Evolutionary conservation across 2,113 vertebrate genomes (phyloP).

Genomic region (Anoura caudifer): DNA sequence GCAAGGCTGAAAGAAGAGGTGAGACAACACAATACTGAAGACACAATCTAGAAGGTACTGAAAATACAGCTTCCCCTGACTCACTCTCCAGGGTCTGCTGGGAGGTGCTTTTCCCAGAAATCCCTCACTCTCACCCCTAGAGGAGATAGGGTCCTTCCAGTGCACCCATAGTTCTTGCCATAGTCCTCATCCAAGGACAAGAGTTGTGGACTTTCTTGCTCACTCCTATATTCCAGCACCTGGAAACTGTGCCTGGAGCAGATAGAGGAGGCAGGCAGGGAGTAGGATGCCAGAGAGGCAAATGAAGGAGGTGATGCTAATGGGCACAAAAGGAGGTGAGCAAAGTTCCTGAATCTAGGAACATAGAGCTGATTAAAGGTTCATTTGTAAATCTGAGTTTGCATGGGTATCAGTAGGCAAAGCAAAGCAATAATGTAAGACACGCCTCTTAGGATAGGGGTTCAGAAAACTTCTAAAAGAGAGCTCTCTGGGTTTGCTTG

Average conservation of each 20-base stretch:
- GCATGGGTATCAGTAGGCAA: background rate
- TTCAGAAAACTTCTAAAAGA: background rate
- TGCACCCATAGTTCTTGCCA: background rate
- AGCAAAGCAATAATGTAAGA: background rate
- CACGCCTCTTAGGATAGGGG: background rate
- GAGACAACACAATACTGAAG: background rate
- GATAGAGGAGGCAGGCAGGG: no score
- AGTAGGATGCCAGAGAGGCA: background rate
- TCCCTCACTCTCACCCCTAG: background rate
- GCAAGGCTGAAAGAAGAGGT: background rate
- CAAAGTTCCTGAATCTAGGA: background rate
- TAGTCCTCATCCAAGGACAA: background rate
- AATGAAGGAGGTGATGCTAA: background rate
- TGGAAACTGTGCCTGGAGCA: background rate
- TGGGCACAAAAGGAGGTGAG: no score
- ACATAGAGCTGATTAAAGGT: accelerated
- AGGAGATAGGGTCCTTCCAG: background rate
- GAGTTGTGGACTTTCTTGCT: background rate
- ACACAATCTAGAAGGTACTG: no score
- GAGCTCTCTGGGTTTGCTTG: background rate
- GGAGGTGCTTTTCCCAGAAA: background rate
- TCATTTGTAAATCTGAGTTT: background rate
- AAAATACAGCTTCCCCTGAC: background rate
- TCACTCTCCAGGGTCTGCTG: background rate
- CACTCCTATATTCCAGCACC: background rate